A percentile compares a stretch with the other conserved stretches of the same genome.
Evolutionary conservation across 2,888 invertebrate species (phyloP).

Genomic region (Calameuta idolon): DNA sequence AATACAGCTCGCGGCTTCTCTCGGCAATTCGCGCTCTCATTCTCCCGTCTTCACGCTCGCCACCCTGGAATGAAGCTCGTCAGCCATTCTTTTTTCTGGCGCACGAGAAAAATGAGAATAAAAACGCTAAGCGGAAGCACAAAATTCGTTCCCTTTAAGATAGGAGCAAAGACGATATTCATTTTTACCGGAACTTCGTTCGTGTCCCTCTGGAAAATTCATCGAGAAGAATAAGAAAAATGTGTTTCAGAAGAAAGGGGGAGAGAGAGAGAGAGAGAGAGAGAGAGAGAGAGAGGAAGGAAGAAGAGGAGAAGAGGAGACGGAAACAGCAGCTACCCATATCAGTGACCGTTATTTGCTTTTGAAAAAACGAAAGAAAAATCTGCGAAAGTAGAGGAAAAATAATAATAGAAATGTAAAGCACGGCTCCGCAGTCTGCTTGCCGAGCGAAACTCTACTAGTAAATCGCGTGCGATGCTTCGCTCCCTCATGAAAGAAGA

Average conservation of each 20-base stretch:
- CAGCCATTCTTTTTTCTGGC: neutral
- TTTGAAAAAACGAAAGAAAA: neutral
- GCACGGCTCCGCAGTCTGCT: neutral
- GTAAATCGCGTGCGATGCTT: neutral
- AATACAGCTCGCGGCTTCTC: neutral
- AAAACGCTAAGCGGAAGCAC: constrained; percentile 7
- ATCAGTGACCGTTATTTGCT: neutral
- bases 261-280: too few relatives aligned
- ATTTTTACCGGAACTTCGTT: constrained; percentile 17
- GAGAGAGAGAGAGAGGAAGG: too few relatives aligned
- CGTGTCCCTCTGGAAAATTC: neutral
- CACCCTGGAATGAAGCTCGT: neutral
- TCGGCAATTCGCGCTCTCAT: neutral
- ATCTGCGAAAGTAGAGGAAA: neutral
- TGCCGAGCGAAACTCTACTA: neutral
- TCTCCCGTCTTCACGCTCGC: neutral
- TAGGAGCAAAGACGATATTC: constrained; percentile 12
- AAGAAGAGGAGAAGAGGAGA: neutral
- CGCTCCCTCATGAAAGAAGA: constrained; percentile 2
- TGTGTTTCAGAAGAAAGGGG: neutral
- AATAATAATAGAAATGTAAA: neutral
- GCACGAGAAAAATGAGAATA: neutral
- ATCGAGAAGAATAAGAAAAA: neutral
- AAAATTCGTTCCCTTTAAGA: neutral
- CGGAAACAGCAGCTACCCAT: neutral